Conservation (phyloP, 2,888 invertebrate species). For the Strigamia crassipes region DNA sequence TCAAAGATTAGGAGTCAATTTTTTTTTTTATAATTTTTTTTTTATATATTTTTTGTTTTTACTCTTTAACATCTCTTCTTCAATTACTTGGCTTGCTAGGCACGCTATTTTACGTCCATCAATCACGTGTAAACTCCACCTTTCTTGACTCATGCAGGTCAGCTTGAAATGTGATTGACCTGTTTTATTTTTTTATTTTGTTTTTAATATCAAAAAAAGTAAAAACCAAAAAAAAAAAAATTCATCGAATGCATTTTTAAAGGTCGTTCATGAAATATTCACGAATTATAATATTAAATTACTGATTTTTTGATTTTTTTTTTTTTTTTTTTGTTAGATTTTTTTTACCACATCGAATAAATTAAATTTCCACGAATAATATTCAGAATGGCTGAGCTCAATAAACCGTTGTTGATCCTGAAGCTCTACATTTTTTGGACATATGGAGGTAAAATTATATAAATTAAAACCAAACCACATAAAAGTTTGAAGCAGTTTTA, state of each 20-base stretch:
- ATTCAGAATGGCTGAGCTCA: slow-evolving; percentile 47
- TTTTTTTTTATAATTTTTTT: too few relatives aligned
- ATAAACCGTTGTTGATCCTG: slow-evolving; percentile 44
- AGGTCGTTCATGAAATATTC: not conserved
- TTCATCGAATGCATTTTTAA: too few relatives aligned
- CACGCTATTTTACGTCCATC: slow-evolving; percentile 4
- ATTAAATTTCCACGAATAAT: not conserved
- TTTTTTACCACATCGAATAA: not conserved
- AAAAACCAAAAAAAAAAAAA: too few relatives aligned
- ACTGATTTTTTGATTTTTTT: not conserved
- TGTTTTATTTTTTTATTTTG: not conserved
- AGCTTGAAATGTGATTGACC: not conserved
- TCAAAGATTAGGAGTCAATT: too few relatives aligned
- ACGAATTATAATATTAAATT: not conserved
- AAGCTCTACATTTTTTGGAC: slow-evolving; percentile 49
- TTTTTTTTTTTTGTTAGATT: not conserved
- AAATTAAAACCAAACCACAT: not conserved
- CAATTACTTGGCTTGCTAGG: not conserved
- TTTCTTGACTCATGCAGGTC: slow-evolving; percentile 14
- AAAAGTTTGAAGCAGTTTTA: not conserved
- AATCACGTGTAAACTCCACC: not conserved
- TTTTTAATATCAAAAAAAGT: too few relatives aligned
- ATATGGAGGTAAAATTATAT: slow-evolving; percentile 48
- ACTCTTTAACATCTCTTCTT: not conserved
- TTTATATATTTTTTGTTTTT: too few relatives aligned